phyloP scores from a whole-genome alignment of 2,113 vertebrate genomes.

The Platysteira castanea region DNA sequence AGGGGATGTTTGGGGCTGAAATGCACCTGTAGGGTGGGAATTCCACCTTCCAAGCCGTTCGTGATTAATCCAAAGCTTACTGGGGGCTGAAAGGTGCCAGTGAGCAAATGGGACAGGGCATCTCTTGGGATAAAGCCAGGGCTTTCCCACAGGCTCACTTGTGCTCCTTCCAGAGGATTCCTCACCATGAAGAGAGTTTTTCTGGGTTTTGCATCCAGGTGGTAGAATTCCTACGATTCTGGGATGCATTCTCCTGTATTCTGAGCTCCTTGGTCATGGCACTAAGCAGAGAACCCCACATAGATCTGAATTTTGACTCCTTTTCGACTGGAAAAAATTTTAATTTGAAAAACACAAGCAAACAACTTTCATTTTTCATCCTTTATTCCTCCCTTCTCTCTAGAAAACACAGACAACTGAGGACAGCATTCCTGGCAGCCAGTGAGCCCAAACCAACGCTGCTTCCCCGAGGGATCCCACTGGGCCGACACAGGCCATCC shows the following conservation, averaged over 20 bases:
- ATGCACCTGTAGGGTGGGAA: background rate
- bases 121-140: accelerated
- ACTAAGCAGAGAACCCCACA: background rate
- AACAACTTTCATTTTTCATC: background rate
- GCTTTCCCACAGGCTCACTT: background rate
- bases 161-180: background rate
- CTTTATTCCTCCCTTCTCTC: background rate
- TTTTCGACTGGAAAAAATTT: background rate
- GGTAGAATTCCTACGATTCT: background rate
- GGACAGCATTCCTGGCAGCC: background rate
- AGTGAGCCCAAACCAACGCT: accelerated
- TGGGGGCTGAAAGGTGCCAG: background rate
- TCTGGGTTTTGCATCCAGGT: background rate
- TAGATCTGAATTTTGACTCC: accelerated
- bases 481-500: background rate
- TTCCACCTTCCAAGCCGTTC: background rate
- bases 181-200: background rate
- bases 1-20: background rate
- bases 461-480: background rate
- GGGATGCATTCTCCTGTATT: background rate
- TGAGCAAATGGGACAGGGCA: background rate
- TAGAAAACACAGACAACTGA: background rate
- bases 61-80: background rate
- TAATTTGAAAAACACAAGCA: background rate
- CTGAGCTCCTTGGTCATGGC: background rate